These are phyloP conservation scores for Monopis laevigella DNA, from an alignment of 2,888 invertebrate species.

Conservation along the genomic window DNA sequence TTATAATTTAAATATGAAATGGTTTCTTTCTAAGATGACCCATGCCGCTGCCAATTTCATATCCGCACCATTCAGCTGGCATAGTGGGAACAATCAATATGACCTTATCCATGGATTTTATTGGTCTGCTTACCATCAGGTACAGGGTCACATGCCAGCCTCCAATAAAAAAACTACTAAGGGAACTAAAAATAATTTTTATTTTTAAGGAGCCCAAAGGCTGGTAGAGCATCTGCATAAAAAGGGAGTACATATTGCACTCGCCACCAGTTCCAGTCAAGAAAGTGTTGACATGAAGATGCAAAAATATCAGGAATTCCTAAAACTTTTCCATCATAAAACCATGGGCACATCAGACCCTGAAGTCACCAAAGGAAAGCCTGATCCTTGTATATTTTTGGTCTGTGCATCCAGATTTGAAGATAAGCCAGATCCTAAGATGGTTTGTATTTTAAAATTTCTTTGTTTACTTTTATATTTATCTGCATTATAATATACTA, in stretches of 20 bases:
- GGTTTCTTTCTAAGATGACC: too few relatives aligned
- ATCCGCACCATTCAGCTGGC: too few relatives aligned
- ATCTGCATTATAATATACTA: too few relatives aligned
- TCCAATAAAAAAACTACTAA: too few relatives aligned
- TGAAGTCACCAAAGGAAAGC: slow-evolving; percentile 86
- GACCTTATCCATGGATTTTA: too few relatives aligned
- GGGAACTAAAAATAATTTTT: too few relatives aligned
- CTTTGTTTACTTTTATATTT: too few relatives aligned
- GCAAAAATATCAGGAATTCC: slow-evolving; percentile 70
- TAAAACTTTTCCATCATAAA: slow-evolving; percentile 74
- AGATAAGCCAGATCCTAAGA: slow-evolving; percentile 69
- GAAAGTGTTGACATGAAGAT: slow-evolving; percentile 78
- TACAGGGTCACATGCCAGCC: too few relatives aligned
- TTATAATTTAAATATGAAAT: too few relatives aligned
- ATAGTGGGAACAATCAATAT: too few relatives aligned
- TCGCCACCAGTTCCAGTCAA: slow-evolving; percentile 85
- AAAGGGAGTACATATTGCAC: slow-evolving; percentile 80
- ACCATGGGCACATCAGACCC: slow-evolving; percentile 85
- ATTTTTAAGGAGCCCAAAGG: slow-evolving; percentile 74
- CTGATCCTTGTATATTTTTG: slow-evolving; percentile 86
- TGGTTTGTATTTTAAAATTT: slow-evolving; percentile 55
- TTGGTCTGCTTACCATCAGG: too few relatives aligned
- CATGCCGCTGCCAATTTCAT: too few relatives aligned
- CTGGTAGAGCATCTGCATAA: slow-evolving; percentile 78
- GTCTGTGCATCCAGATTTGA: slow-evolving; percentile 79